Conservation (phyloP, 2,113 vertebrate genomes). For the Hyperopisus bebe region DNA sequence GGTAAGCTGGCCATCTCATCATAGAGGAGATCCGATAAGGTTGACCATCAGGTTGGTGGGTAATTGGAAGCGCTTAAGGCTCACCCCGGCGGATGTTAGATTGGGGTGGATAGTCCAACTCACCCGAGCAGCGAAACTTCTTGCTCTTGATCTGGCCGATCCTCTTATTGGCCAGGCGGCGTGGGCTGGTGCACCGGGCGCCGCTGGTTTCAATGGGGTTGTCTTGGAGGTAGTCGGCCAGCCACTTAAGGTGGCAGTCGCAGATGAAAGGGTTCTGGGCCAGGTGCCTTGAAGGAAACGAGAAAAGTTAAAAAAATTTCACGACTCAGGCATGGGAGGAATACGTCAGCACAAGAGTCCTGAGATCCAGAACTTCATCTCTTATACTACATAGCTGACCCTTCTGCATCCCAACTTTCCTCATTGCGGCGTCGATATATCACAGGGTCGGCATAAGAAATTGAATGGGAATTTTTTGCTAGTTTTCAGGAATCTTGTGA, state of each 20-base stretch:
- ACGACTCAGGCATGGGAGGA: neutral
- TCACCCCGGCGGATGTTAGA: neutral
- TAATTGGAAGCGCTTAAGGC: neutral
- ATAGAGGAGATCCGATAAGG: neutral
- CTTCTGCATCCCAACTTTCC: neutral
- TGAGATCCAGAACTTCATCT: neutral
- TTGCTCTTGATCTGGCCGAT: conserved; percentile 99
- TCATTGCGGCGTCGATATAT: neutral
- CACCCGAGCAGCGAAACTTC: conserved; percentile 99
- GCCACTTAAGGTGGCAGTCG: conserved; percentile 99
- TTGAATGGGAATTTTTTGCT: neutral
- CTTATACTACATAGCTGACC: neutral
- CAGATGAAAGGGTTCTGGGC: conserved; percentile 99
- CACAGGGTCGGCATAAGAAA: neutral
- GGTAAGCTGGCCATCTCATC: neutral
- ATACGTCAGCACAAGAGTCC: neutral
- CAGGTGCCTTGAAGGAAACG: conserved; percentile 72
- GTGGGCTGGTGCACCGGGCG: conserved; percentile 94
- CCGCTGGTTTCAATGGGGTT: conserved; percentile 98
- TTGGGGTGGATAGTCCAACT: conserved; percentile 43
- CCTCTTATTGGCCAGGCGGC: conserved; percentile 95
- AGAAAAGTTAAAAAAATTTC: neutral
- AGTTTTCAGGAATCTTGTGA: neutral
- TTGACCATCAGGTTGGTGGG: neutral
- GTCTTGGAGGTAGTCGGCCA: conserved; percentile 97